Conservation (phyloP, 2,113 vertebrate species). For the Cisticola juncidis region DNA sequence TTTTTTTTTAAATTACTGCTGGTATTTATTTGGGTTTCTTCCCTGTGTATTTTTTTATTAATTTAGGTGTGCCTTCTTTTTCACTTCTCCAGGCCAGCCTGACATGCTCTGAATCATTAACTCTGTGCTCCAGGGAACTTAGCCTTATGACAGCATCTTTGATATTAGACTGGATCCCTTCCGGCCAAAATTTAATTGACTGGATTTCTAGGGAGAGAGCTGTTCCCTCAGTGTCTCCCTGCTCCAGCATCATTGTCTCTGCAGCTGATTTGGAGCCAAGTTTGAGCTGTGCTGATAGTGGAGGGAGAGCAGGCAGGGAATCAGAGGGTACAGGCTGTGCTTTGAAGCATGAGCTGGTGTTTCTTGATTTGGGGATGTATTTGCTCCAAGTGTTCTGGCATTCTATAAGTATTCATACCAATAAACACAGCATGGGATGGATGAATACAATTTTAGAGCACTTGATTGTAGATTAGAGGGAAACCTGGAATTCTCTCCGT, state of each 20-base stretch:
- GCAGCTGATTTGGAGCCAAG: constrained; percentile 52
- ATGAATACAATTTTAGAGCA: background rate
- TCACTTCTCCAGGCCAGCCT: constrained; percentile 61
- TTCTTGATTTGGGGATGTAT: background rate
- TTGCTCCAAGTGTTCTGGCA: background rate
- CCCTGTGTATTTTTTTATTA: background rate
- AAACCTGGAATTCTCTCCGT: background rate
- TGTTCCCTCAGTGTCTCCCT: constrained; percentile 25
- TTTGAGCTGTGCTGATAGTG: background rate
- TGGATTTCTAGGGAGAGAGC: constrained; percentile 56
- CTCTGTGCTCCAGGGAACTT: constrained; percentile 71
- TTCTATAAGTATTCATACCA: background rate
- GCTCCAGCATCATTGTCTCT: constrained; percentile 48
- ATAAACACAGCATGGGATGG: background rate
- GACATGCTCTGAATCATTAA: constrained; percentile 74
- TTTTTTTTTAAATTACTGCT: background rate
- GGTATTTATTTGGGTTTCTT: constrained; percentile 47
- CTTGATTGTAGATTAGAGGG: background rate
- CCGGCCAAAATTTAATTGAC: constrained; percentile 77
- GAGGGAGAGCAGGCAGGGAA: background rate
- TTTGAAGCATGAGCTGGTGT: background rate
- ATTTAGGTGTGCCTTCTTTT: constrained; percentile 18
- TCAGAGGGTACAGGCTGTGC: background rate
- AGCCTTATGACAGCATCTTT: constrained; percentile 70
- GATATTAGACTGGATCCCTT: constrained; percentile 76